Evolutionary conservation across 1,140 invertebrate genomes (phyloP), one percentile per base, ranked within the genome.

Genomic region (Anagrus nilaparvatae): DNA sequence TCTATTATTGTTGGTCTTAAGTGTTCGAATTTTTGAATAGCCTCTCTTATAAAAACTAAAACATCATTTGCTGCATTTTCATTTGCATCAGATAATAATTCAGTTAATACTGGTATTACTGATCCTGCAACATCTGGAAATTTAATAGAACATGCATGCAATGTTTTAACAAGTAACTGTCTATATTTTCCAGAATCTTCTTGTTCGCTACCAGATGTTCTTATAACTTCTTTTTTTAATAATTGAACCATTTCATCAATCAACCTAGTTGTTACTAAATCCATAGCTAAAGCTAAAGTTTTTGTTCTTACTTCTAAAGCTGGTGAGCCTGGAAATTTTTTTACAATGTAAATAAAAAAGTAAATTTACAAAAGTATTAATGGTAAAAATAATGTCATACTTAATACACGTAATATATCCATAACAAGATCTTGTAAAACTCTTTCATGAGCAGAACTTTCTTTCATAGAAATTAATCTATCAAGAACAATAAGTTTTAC

Each of bases 401-500:
- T 79, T 27, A 99, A 70, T 18, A 99, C 94, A 25, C 95, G 71
- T 31, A 99, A 71, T 53, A 99, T 88, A 71, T 99, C 97, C 96
- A 99, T 99, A 10, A 97, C 92, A 24, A 98, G 73, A 57, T 97
- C 94, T 67, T 96, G 93, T 43, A 99, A 74, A 1, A 98, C 89
- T 60, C 90, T 78, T 61, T 96, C 91, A 59, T 92, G 88, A 32
- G 81, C 77, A 17, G 89, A 83, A 56, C 81, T 79, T 31, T 89
- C 87, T 51, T 85, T 85, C 56, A 99, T 76, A 3, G 84, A 82
- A 53, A 96, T 85, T 37, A 99, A 72, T 33, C 94, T 81, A 61
- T 97, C 95, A 44, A 99, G 71, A 3, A 99, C 95, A 54, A 99
- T 99, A 32, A 99, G 72, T 70, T 99, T 99, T 1, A 99, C 95